Evolutionary conservation across 1,140 invertebrate genomes (phyloP), one percentile per base, ranked within the genome.

Genomic region (Aphaenogaster ashmeadi): DNA sequence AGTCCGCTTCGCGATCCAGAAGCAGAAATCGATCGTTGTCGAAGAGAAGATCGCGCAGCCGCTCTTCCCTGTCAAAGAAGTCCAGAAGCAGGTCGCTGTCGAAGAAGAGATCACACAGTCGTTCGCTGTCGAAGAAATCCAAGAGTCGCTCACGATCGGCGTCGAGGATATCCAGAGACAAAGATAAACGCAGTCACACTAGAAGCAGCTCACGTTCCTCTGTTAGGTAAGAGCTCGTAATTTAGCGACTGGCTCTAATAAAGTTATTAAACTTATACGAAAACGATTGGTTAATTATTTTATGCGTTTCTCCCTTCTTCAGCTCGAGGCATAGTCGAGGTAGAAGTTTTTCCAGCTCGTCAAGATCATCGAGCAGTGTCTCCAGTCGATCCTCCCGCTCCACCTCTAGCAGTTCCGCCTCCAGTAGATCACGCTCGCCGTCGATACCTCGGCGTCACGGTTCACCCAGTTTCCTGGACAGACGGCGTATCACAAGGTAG

Each of bases 401-500:
- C 15, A 89, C 85, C 3, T 94, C 93, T 11, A 93, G 93, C 41
- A 94, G 92, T 52, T 94, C 94, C 86, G 93, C 88, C 72, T 94
- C 95, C 15, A 96, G 96, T 75, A 96, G 97, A 89, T 97, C 97
- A 58, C 96, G 98, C 75, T 98, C 98, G 62, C 97, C 97, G 11
- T 99, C 98, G 38, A 99, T 99, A 95, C 98, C 98, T 38, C 96
- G 98, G 66, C 96, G 98, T 88, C 97, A 97, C 89, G 98, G 98
- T 44, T 99, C 98, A 62, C 98, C 98, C 1, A 98, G 98, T 94
- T 99, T 99, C 95, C 95, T 99, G 52, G 98, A 99, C 93, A 96
- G 98, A 92, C 96, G 98, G 72, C 96, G 98, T 87, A 99, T 99
- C 89, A 99, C 98, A 71, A 99, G 98, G 98, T 99, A 96, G 96